A percentile compares a stretch with the other conserved stretches of the same genome.
Evolutionary conservation across 1,140 invertebrate genomes (phyloP).

Genomic region (Rhagoletis zephyria): DNA sequence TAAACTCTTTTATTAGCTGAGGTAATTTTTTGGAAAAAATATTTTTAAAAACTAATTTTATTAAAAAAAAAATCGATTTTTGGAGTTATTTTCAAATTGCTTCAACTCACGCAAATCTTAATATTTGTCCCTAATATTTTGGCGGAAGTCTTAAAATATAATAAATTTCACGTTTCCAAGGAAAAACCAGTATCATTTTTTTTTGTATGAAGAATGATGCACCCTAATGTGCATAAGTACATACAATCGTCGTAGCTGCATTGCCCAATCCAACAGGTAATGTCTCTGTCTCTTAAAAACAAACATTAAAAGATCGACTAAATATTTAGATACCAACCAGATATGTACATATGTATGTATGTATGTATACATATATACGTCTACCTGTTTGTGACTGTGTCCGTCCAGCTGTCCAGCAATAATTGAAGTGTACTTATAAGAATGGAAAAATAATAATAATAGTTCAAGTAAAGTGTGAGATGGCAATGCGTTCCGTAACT

Average conservation of each 20-base stretch:
- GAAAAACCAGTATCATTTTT: no score
- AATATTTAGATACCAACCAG: conserved; percentile 9
- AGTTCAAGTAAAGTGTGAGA: not conserved
- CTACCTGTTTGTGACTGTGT: not conserved
- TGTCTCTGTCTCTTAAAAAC: not conserved
- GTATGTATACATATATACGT: not conserved
- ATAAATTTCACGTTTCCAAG: no score
- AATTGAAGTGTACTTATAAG: not conserved
- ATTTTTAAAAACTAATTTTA: no score
- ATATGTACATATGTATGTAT: not conserved
- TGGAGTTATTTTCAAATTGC: no score
- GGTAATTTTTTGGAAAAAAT: no score
- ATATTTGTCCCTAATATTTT: no score
- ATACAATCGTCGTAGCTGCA: not conserved
- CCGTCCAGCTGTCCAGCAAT: not conserved
- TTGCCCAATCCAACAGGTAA: not conserved
- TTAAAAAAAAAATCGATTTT: no score
- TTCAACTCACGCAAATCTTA: no score
- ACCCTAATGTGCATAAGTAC: no score
- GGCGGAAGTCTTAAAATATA: no score
- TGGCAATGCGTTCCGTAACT: not conserved
- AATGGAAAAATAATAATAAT: not conserved
- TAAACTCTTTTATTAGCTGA: no score
- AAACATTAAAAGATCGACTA: not conserved
- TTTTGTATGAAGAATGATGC: no score